A percentile compares a stretch with the other conserved stretches of the same genome.
Conservation (phyloP, 2,888 invertebrate genomes). For the Caenorhabditis afra region DNA sequence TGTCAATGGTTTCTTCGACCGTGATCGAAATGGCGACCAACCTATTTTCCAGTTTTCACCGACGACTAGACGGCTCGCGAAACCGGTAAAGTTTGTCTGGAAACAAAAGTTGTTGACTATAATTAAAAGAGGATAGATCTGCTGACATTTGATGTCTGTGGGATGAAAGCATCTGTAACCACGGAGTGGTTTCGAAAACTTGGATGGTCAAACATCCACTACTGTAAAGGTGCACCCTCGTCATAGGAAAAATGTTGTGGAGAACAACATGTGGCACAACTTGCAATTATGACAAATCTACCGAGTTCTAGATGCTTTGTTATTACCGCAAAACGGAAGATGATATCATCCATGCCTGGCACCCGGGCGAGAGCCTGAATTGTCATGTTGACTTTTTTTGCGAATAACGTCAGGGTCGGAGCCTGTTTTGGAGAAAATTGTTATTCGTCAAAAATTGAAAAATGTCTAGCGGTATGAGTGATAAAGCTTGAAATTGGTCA, state of each 20-base stretch:
- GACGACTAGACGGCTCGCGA: conserved; percentile 9
- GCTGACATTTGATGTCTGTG: too few relatives aligned
- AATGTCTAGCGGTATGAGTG: background rate
- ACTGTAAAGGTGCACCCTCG: background rate
- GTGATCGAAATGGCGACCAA: background rate
- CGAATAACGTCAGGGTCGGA: background rate
- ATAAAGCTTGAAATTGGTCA: conserved; percentile 2
- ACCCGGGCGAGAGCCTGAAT: conserved; percentile 29
- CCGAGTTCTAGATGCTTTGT: conserved; percentile 1
- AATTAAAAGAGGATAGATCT: conserved; percentile 7
- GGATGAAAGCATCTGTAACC: too few relatives aligned
- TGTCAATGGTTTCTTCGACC: background rate
- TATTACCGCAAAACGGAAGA: conserved; percentile 11
- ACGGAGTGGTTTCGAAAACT: background rate
- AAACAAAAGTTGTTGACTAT: conserved; percentile 9
- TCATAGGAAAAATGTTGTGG: background rate
- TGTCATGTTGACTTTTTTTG: conserved; percentile 15
- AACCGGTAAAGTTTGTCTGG: conserved; percentile 34
- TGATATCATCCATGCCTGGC: conserved; percentile 36
- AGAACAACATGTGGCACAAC: background rate
- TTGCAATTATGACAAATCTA: conserved; percentile 35
- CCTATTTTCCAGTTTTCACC: conserved; percentile 1
- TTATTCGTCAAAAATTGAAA: conserved; percentile 2
- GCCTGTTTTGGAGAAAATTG: conserved; percentile 27
- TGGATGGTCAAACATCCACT: background rate